phyloP scores from a whole-genome alignment of 37 sponge, comb jelly and placozoan genomes.

The Oopsacas minuta region DNA sequence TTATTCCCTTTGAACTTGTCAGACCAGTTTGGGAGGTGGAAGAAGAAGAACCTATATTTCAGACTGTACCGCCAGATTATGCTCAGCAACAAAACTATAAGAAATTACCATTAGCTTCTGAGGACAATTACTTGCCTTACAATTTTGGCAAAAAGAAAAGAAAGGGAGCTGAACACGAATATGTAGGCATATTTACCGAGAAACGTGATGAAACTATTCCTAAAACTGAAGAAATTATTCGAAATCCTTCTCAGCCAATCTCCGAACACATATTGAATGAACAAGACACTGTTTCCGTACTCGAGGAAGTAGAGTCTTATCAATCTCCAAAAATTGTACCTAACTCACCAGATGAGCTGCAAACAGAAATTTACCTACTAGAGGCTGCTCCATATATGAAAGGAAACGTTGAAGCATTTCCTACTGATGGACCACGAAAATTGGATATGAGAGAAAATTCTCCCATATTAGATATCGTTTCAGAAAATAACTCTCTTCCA shows the following conservation, averaged over 20 bases:
- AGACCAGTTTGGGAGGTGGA: background rate
- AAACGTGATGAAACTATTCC: background rate
- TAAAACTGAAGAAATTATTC: background rate
- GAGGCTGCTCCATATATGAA: background rate
- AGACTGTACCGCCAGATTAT: background rate
- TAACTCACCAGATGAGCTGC: background rate
- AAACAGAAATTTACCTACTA: background rate
- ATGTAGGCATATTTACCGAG: background rate
- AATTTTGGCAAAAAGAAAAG: background rate
- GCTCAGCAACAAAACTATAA: background rate
- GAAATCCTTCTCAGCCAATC: background rate
- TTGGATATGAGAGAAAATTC: background rate
- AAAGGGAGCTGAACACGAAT: background rate
- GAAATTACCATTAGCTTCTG: background rate
- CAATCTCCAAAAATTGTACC: background rate
- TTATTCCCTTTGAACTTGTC: background rate
- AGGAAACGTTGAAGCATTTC: background rate
- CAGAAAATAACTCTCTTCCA: background rate
- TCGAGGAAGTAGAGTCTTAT: background rate
- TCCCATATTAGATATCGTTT: background rate
- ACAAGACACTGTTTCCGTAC: background rate
- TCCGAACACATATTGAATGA: background rate
- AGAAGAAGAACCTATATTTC: background rate
- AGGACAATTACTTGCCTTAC: background rate
- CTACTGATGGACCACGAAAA: background rate